Evolutionary conservation across 2,888 invertebrate genomes (phyloP), one percentile per base, ranked within the genome.

Genomic region (Scaptodrosophila latifasciaeformis): DNA sequence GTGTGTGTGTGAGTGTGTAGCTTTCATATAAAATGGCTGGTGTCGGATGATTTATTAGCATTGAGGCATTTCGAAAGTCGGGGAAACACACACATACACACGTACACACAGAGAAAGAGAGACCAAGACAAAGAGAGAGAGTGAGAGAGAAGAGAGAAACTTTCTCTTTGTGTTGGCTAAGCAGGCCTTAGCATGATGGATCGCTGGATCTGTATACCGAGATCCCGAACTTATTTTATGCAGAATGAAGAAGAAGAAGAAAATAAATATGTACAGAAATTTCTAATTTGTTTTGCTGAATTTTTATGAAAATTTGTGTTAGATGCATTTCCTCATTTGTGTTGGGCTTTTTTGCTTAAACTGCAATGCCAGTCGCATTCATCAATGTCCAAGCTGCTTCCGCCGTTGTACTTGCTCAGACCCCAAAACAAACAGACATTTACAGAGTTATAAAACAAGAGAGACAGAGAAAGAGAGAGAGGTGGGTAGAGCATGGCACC

Each of bases 351-450:
- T 37, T 42, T 60, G 19, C 29, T 47, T 48, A 43, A 49, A n/a
- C 53, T 56, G 68, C 35, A 35, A 37, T 13, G 37, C 37, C 37
- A 17, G 13, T 48, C 50, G 68, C 75, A 75, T 75, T 76, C 70
- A 75, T 75, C 75, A 75, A 70, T 75, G 79, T 79, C 79, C 67
- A 52, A 59, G 66, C 53, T 49, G 70, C 61, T 75, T 75, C 75
- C 77, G 72, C 62, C 70, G 27, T 24, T 24, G 24, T 7, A 24
- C 7, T 24, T n/a, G n/a, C n/a, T n/a, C n/a, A n/a, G n/a, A n/a
- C n/a, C n/a, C n/a, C 27, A 54, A 34, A 29, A 54, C 43, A 53
- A 4, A 49, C 30, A 56, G 3, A 47, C 30, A 34, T 4, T 44
- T 18, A 42, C n/a, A 44, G 13, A 48, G 13, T 42, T 15, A 44